A percentile compares a stretch with the other conserved stretches of the same genome.
phyloP scores from a whole-genome alignment of 1,140 invertebrate species.

The Pachypeltis micranthus region DNA sequence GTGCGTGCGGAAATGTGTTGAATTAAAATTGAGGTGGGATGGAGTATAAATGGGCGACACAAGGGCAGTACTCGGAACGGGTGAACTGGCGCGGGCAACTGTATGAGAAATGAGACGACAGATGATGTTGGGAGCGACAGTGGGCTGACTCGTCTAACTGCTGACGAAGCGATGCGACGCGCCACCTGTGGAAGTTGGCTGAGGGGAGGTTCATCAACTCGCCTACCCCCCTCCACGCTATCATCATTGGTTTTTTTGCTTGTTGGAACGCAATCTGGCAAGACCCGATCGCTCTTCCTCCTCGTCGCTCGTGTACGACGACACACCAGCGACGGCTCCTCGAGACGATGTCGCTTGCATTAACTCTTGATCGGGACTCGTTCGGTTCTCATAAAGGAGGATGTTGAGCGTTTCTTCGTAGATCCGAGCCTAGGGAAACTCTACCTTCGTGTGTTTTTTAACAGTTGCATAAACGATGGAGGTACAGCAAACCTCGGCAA shows the following conservation, averaged over 20 bases:
- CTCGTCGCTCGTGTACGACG: slow-evolving; percentile 71
- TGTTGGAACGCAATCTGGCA: slow-evolving; percentile 59
- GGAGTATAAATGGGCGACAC: no score
- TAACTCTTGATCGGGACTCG: slow-evolving; percentile 86
- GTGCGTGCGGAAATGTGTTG: no score
- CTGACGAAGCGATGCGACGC: no score
- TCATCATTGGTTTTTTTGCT: slow-evolving; percentile 30
- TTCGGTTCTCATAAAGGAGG: slow-evolving; percentile 85
- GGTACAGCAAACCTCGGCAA: slow-evolving; percentile 95
- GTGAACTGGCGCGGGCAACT: no score
- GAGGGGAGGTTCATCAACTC: background rate
- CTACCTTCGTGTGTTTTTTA: slow-evolving; percentile 96
- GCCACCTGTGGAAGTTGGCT: no score
- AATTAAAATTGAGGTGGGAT: no score
- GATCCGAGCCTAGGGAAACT: slow-evolving; percentile 95
- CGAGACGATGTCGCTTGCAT: slow-evolving; percentile 88
- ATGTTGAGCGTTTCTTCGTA: slow-evolving; percentile 97
- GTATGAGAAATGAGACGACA: no score
- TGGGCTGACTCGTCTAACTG: no score
- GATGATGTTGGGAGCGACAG: no score
- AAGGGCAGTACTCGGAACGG: no score
- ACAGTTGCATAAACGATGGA: slow-evolving; percentile 98
- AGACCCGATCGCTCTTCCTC: slow-evolving; percentile 67
- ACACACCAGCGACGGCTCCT: slow-evolving; percentile 47
- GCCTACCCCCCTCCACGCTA: background rate